Percentiles rank a stretch among this genome's conserved stretches.
Conservation (phyloP, 92 coral and sea anemone species). For the Umimayanthus chanpuru region DNA sequence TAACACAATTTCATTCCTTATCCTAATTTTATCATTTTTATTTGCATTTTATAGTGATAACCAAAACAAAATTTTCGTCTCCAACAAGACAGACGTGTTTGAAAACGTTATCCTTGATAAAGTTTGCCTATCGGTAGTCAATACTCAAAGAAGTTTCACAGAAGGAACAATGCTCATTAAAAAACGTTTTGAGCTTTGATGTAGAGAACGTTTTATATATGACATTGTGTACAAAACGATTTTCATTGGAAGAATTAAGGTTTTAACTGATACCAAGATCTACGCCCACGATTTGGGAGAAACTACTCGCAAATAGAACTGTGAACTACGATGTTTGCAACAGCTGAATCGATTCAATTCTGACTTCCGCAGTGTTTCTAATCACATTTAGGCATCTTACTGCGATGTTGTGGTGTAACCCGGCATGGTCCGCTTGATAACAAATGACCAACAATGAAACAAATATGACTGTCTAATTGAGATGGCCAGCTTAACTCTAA, state of each 20-base stretch:
- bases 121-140: neutral
- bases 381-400: conserved; percentile 3
- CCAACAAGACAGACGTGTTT: neutral
- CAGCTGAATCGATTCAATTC: conserved; percentile 36
- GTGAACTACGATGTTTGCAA: neutral
- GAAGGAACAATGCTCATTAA: neutral
- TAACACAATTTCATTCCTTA: neutral
- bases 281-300: conserved; percentile 24
- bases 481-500: conserved; percentile 1
- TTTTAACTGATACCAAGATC: neutral
- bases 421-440: neutral
- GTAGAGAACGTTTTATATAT: neutral
- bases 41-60: neutral
- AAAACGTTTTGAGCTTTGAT: neutral
- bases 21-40: neutral
- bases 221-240: conserved; percentile 2
- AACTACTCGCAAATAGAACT: conserved; percentile 13
- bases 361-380: conserved; percentile 5
- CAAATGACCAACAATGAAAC: conserved; percentile 4
- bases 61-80: neutral
- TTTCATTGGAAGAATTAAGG: neutral
- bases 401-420: neutral
- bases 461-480: neutral
- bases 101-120: neutral
- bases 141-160: neutral